Evolutionary conservation across 2,797 vertebrate species (phyloP).

Genomic region (Galago senegalensis): DNA sequence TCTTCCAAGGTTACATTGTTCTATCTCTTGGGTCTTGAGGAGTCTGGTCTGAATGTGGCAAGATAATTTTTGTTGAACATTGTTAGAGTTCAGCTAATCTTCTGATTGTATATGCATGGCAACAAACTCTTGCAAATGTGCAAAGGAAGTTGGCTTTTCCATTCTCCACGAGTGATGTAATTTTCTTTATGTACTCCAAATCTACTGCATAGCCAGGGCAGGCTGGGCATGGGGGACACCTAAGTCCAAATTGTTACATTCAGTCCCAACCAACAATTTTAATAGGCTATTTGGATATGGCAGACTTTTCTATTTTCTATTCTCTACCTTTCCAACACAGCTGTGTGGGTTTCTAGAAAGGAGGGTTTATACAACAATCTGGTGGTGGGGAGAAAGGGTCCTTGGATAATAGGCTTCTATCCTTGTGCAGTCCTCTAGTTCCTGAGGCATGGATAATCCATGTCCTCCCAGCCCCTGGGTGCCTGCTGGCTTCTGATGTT

Average conservation of each 20-base stretch:
- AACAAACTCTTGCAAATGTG: neutral
- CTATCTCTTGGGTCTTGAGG: neutral
- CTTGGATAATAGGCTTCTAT: neutral
- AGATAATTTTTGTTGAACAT: slow-evolving; percentile 20
- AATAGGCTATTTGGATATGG: neutral
- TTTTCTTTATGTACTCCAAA: neutral
- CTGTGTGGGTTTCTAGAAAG: neutral
- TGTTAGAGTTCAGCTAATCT: neutral
- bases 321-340: neutral
- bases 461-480: neutral
- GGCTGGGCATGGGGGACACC: neutral
- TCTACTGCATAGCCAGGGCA: neutral
- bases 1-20: neutral
- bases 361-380: neutral
- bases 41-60: neutral
- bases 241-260: neutral
- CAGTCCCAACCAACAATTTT: neutral
- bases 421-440: neutral
- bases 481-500: neutral
- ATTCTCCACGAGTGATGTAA: neutral
- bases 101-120: neutral
- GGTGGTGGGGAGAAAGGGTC: neutral
- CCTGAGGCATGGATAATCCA: neutral
- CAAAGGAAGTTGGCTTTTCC: slow-evolving; percentile 27
- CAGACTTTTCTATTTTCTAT: neutral